Conservation (phyloP, 2,888 invertebrate species). For the Glaucopsyche alexis region DNA sequence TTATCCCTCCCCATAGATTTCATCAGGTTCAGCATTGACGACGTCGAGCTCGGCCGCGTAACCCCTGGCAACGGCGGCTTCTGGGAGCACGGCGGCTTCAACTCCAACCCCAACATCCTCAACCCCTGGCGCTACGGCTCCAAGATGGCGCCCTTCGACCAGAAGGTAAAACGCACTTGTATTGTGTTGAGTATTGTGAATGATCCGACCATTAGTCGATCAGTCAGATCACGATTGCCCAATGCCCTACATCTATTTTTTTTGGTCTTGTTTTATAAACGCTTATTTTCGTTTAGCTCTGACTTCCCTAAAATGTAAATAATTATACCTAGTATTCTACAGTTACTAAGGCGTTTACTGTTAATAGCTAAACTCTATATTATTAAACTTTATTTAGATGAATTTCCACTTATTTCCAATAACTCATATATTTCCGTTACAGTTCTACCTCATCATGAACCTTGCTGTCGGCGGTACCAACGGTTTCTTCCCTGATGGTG, state of each 20-base stretch:
- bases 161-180: slow-evolving; percentile 61
- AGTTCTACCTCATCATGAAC: slow-evolving; percentile 83
- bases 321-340: no score
- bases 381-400: not conserved
- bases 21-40: slow-evolving; percentile 71
- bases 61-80: slow-evolving; percentile 80
- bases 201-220: no score
- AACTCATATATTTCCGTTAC: slow-evolving; percentile 43
- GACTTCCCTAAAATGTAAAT: no score
- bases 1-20: slow-evolving; percentile 32
- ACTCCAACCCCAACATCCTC: slow-evolving; percentile 60
- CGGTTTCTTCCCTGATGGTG: slow-evolving; percentile 83
- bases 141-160: slow-evolving; percentile 85
- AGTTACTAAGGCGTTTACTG: no score
- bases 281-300: no score
- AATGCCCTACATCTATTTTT: no score
- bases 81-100: slow-evolving; percentile 83
- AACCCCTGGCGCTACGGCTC: slow-evolving; percentile 80
- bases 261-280: no score
- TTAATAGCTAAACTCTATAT: no score
- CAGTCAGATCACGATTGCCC: no score
- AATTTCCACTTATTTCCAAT: not conserved
- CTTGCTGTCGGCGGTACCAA: slow-evolving; percentile 84
- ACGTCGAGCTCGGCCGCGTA: slow-evolving; percentile 72
- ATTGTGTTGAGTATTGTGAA: no score